A percentile compares a stretch with the other conserved stretches of the same genome.
These are phyloP conservation scores for Gobionotothen gibberifrons DNA, from an alignment of 2,797 vertebrate genomes.

Conservation along the genomic window DNA sequence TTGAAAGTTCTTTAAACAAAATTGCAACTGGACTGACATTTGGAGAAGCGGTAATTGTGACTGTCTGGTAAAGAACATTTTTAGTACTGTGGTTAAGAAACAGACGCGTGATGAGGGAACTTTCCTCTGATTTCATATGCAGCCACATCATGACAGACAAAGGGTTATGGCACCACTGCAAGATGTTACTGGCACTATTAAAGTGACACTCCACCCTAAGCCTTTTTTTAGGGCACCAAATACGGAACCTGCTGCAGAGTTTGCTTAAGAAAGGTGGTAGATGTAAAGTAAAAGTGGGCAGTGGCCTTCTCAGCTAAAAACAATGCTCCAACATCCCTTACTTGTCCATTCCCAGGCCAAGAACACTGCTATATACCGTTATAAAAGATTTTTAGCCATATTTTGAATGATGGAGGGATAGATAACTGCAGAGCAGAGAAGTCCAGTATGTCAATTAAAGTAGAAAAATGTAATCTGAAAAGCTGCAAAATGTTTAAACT, in stretches of 20 bases:
- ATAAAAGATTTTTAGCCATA: neutral
- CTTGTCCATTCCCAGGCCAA: neutral
- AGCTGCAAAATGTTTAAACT: neutral
- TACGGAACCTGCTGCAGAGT: neutral
- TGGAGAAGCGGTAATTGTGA: constrained; percentile 60
- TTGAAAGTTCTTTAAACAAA: constrained; percentile 36
- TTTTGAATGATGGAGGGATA: constrained; percentile 2
- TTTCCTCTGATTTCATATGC: constrained; percentile 36
- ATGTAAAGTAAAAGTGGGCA: neutral
- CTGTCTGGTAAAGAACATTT: constrained; percentile 38
- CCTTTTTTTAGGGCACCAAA: neutral
- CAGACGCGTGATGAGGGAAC: constrained; percentile 54
- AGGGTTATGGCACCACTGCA: neutral
- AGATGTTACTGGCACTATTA: constrained; percentile 17
- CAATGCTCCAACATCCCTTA: neutral
- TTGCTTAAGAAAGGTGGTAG: neutral
- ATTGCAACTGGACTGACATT: constrained; percentile 49
- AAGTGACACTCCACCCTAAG: constrained; percentile 8
- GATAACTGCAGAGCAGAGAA: neutral
- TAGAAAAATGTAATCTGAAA: neutral
- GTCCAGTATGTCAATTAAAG: neutral
- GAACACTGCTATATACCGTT: neutral
- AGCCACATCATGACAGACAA: neutral
- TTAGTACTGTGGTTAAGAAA: constrained; percentile 52
- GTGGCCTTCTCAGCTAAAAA: neutral